Evolutionary conservation across 2,888 invertebrate species (phyloP), one percentile per base, ranked within the genome.

Genomic region (Limnephilus lunatus): DNA sequence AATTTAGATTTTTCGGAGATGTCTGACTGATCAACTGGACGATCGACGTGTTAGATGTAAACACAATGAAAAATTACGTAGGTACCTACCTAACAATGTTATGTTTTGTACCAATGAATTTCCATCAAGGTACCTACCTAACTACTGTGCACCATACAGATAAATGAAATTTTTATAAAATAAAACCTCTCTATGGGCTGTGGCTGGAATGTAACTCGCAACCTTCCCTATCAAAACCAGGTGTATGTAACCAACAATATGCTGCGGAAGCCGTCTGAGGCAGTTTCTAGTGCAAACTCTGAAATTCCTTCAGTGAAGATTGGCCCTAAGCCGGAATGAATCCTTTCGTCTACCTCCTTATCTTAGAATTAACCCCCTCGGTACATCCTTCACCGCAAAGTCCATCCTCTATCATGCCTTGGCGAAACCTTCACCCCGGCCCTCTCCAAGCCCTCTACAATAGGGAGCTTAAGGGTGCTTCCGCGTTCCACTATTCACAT

Each of bases 301-400:
- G 31, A 48, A 31, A 53, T 86, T 44, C 86, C 30, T 35, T 3
- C 48, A 44, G 86, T 86, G 30, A 39, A 86, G 39, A 30, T 30
- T 30, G 30, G 86, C 44, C 86, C 39, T 89, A 89, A 89, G 80
- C 48, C 19, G 32, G 85, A 85, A 32, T 83, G 83, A 90, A 90
- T 81, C 92, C 91, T 90, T 80, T 91, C 89, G 83, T 87, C 92
- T 89, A 31, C 85, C 31, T 91, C 81, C 92, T 92, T 92, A 92
- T 92, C 92, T 92, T 19, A 39, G 91, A 88, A 91, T 92, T 91
- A 91, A 31, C 85, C 91, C 87, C 31, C n/a, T 82, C 82, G 35
- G 35, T 39, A 35, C 89, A 35, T 30, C 35, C 35, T 39, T 39
- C 80, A 81, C 89, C 82, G 81, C 89, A 86, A 86, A 86, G 86